These are phyloP conservation scores for Stegodyphus mimosarum DNA, from an alignment of 1,140 invertebrate genomes.

Conservation along the genomic window DNA sequence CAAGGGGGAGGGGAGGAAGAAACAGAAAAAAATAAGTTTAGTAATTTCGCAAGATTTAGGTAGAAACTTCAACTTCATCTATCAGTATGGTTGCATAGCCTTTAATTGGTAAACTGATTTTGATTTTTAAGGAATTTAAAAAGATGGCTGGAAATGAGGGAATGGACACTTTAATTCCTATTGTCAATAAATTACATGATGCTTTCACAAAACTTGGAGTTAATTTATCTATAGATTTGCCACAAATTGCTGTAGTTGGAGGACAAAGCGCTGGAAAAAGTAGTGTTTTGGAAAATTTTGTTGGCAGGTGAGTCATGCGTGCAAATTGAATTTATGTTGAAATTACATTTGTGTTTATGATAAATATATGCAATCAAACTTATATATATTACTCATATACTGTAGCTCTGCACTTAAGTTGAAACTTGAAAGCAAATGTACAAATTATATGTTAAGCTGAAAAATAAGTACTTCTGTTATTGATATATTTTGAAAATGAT, in stretches of 20 bases:
- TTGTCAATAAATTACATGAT: slow-evolving; percentile 99
- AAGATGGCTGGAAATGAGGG: slow-evolving; percentile 77
- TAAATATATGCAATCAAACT: no score
- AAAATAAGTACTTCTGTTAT: no score
- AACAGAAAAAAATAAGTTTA: no score
- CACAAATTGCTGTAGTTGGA: slow-evolving; percentile 99
- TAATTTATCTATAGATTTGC: slow-evolving; percentile 96
- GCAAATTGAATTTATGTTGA: no score
- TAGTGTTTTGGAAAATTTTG: slow-evolving; percentile 99
- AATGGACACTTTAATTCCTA: slow-evolving; percentile 98
- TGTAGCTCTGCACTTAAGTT: no score
- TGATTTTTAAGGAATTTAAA: not conserved
- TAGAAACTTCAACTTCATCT: slow-evolving; percentile 10
- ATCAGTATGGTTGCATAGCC: slow-evolving; percentile 40
- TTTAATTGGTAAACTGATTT: slow-evolving; percentile 40
- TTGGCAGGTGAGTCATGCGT: slow-evolving; percentile 87
- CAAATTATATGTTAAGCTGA: no score
- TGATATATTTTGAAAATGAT: no score
- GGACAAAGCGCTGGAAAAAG: slow-evolving; percentile 99
- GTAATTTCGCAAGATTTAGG: not conserved
- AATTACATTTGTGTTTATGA: no score
- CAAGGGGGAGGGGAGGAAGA: no score
- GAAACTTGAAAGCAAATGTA: no score
- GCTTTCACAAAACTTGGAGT: slow-evolving; percentile 97
- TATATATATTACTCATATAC: no score